Evolutionary conservation across 2,888 invertebrate genomes (phyloP).

Genomic region (Didymodactylos carnosus): DNA sequence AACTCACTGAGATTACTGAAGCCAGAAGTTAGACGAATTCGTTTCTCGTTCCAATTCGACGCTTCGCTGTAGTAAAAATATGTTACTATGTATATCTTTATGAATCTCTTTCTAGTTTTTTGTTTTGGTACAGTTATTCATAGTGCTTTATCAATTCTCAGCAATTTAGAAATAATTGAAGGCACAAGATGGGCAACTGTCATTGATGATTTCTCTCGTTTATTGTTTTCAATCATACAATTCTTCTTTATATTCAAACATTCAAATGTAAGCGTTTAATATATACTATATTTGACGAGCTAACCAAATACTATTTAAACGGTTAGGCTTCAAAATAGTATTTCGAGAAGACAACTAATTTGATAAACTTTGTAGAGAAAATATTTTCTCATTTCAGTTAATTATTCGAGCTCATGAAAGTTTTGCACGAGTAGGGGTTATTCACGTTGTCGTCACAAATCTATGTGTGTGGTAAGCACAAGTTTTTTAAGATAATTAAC

Average conservation of each 20-base stretch:
- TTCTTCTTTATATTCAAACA: background rate
- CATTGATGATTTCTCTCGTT: background rate
- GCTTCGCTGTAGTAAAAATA: too few species aligned
- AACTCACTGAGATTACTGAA: too few species aligned
- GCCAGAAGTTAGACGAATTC: too few species aligned
- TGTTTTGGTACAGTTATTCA: background rate
- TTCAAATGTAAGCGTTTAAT: background rate
- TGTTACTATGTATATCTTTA: background rate
- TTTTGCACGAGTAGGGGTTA: background rate
- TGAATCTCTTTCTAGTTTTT: background rate
- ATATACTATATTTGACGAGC: too few species aligned
- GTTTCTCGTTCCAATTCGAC: too few species aligned
- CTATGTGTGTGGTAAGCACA: constrained; percentile 1
- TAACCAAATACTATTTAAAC: too few species aligned
- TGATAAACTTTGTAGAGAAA: too few species aligned
- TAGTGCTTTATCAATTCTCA: background rate
- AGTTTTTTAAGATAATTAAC: too few species aligned
- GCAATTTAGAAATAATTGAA: background rate
- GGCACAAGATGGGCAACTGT: background rate
- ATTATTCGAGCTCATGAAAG: background rate
- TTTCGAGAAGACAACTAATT: too few species aligned
- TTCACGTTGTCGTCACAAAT: background rate
- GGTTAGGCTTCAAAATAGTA: too few species aligned
- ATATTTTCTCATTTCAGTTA: background rate
- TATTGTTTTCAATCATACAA: background rate